These are phyloP conservation scores for Pseudotriccus pelzelni DNA, from an alignment of 2,797 vertebrate species.

Conservation along the genomic window DNA sequence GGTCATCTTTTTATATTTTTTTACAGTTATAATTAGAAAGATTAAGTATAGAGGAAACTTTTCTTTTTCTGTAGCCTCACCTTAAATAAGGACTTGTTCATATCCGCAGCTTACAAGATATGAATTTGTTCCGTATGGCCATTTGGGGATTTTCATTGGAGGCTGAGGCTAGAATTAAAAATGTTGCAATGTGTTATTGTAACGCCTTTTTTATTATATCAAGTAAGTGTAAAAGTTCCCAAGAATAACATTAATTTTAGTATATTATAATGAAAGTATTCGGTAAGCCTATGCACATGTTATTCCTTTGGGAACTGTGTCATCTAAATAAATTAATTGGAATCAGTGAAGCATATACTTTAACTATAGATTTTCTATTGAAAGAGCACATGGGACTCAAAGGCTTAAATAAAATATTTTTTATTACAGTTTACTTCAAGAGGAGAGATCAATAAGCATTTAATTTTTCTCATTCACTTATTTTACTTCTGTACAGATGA, in stretches of 20 bases:
- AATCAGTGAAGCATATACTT: conserved; percentile 4
- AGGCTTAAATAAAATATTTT: not conserved
- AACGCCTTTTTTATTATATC: not conserved
- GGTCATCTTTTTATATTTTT: not conserved
- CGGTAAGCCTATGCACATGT: not conserved
- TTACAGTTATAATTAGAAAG: not conserved
- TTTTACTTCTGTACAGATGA: not conserved
- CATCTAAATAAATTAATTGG: conserved; percentile 24
- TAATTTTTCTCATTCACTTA: not conserved
- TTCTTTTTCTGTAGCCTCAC: not conserved
- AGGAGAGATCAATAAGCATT: not conserved
- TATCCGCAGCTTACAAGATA: not conserved
- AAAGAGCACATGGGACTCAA: not conserved
- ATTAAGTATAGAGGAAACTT: not conserved
- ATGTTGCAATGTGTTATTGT: not conserved
- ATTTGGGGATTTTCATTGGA: not conserved
- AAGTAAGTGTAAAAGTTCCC: not conserved
- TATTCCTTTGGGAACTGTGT: not conserved
- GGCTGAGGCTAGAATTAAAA: not conserved
- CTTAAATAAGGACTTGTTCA: not conserved
- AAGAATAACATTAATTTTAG: conserved; percentile 1
- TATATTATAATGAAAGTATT: not conserved
- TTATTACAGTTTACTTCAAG: conserved; percentile 3
- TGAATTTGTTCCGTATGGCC: not conserved
- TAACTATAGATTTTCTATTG: not conserved